Conservation (phyloP, 2,888 invertebrate genomes). For the Philereme vetulata region DNA sequence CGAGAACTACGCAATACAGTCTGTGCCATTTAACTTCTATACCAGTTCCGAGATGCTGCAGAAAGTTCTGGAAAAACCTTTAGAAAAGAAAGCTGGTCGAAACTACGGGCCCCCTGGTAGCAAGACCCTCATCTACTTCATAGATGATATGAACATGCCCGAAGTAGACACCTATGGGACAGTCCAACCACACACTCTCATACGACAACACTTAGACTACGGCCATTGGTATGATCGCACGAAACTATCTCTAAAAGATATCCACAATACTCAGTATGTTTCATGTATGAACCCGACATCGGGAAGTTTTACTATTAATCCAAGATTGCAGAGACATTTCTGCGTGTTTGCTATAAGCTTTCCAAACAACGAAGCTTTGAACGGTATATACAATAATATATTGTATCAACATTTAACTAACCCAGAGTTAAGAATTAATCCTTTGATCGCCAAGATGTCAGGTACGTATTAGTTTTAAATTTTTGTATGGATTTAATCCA, state of each 20-base stretch:
- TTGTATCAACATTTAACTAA: conserved; percentile 93
- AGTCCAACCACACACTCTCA: conserved; percentile 97
- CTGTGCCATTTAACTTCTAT: conserved; percentile 98
- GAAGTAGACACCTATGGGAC: conserved; percentile 95
- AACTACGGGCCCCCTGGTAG: conserved; percentile 98
- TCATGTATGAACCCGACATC: conserved; percentile 99
- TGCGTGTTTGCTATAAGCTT: conserved; percentile 94
- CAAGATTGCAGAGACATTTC: conserved; percentile 95
- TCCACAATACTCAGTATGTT: conserved; percentile 98
- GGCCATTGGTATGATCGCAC: conserved; percentile 95
- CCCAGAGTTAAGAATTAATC: conserved; percentile 91
- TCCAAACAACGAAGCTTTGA: conserved; percentile 92
- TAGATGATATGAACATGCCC: conserved; percentile 99
- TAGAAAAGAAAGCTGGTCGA: conserved; percentile 97
- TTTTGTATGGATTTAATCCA: background rate
- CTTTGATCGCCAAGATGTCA: conserved; percentile 86
- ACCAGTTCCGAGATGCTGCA: conserved; percentile 97
- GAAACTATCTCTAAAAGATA: conserved; percentile 94
- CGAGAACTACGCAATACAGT: conserved; percentile 94
- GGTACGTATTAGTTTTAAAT: conserved; percentile 51
- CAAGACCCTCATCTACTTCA: conserved; percentile 96
- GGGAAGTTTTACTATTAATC: conserved; percentile 98
- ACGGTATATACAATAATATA: conserved; percentile 94
- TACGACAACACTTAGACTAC: conserved; percentile 97
- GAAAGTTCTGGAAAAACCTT: conserved; percentile 95